These are phyloP conservation scores for Heliothis subflexa DNA, from an alignment of 1,140 invertebrate genomes.

Conservation along the genomic window DNA sequence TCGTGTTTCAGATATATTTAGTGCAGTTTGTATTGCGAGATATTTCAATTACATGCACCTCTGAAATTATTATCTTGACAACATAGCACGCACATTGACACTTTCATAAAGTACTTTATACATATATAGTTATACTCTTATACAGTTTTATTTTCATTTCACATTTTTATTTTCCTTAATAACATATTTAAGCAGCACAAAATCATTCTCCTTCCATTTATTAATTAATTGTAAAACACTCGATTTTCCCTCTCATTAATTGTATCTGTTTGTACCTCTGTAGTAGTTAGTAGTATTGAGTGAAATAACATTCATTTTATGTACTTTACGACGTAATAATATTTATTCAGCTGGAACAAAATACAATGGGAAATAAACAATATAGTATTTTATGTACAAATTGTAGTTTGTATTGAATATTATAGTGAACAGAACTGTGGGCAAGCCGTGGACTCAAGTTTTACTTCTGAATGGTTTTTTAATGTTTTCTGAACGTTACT, in stretches of 20 bases:
- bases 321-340: neutral
- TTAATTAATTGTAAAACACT: neutral
- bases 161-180: neutral
- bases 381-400: neutral
- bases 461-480: too few species aligned
- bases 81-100: neutral
- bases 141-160: neutral
- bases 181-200: neutral
- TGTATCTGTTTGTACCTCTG: neutral
- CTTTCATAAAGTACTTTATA: neutral
- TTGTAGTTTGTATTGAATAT: too few species aligned
- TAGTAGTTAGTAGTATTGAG: neutral
- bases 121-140: neutral
- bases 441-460: too few species aligned
- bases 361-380: conserved; percentile 9
- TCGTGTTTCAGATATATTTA: neutral
- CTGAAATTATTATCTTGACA: neutral
- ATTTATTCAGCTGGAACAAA: neutral
- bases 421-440: too few species aligned
- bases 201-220: neutral
- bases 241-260: neutral
- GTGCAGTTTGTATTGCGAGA: too few species aligned
- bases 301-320: neutral
- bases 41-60: too few species aligned
- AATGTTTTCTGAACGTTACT: too few species aligned